Evolutionary conservation across 2,797 vertebrate species (phyloP).

Genomic region (Hydrolagus colliei): DNA sequence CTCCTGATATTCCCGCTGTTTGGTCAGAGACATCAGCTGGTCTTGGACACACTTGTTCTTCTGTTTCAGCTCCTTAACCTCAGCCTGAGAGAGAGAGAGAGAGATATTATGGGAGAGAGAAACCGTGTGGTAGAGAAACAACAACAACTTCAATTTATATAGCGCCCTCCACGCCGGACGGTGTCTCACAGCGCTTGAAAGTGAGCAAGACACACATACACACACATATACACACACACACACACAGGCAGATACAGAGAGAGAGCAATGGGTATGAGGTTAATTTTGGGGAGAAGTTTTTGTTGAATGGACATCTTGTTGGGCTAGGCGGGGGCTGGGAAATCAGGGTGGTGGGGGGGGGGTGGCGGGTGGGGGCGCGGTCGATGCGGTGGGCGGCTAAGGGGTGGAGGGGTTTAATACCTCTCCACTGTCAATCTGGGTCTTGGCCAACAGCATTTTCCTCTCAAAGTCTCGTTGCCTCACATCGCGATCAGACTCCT

Average conservation of each 20-base stretch:
- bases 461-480: conserved; percentile 93
- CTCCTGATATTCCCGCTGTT: conserved; percentile 91
- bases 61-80: conserved; percentile 83
- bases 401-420: conserved; percentile 43
- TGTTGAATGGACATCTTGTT: no score
- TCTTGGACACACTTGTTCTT: conserved; percentile 86
- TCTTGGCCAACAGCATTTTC: conserved; percentile 90
- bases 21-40: conserved; percentile 79
- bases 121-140: neutral
- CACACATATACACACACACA: no score
- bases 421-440: conserved; percentile 92
- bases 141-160: no score
- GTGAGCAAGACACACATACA: no score
- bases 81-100: conserved; percentile 58
- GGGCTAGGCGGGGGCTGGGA: neutral
- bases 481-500: conserved; percentile 82
- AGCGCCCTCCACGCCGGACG: no score
- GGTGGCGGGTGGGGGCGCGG: no score
- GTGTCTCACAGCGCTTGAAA: no score
- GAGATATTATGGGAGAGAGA: neutral
- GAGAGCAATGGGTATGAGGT: no score
- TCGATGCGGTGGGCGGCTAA: no score
- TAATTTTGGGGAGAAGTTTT: no score
- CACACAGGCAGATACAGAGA: no score
- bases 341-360: neutral